Evolutionary conservation across 2,797 vertebrate genomes (phyloP), one percentile per base, ranked within the genome.

Genomic region (Phaenicophaeus curvirostris): DNA sequence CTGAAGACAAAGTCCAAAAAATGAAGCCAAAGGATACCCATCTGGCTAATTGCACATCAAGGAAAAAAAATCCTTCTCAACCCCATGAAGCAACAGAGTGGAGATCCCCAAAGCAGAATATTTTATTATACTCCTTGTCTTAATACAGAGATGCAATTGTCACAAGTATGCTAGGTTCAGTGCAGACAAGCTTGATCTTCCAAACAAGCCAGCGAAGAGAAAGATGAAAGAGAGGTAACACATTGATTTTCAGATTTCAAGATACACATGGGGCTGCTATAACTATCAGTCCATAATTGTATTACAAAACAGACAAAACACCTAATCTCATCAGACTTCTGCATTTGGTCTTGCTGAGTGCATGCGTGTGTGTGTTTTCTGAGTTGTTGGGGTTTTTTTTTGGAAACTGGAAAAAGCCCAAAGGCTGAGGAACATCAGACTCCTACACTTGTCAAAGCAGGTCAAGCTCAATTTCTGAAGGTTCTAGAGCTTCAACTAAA

Each of bases 81-180:
- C 6, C 20, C 44, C n/a, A 41, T 27, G 33, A 86, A 58, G 31
- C 17, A 90, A 67, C 8, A 72, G 75, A 89, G 51, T 41, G 85
- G 61, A 89, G 35, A 85, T 53, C 4, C 33, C 59, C 28, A 63
- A 85, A 92, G 85, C 24, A 68, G 72, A 94, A 24, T 79, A 85
- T 92, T 94, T 85, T 74, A 77, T 82, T 46, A 62, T 3, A 72
- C n/a, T 33, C 42, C 77, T 69, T 78, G 59, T 77, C 75, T 90
- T 71, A 89, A 85, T 28, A 51, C 53, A 87, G 74, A 93, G 8
- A 78, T 65, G 77, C 85, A 87, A 82, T 82, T 67, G 88, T 73
- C 92, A 87, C 24, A 79, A 59, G 53, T 41, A 24, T 50, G 50
- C 15, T 23, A 72, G 31, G 31, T 50, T 51, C 73, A 51, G 35